Conservation (phyloP, 2,888 invertebrate species). For the Tipula confusa region DNA sequence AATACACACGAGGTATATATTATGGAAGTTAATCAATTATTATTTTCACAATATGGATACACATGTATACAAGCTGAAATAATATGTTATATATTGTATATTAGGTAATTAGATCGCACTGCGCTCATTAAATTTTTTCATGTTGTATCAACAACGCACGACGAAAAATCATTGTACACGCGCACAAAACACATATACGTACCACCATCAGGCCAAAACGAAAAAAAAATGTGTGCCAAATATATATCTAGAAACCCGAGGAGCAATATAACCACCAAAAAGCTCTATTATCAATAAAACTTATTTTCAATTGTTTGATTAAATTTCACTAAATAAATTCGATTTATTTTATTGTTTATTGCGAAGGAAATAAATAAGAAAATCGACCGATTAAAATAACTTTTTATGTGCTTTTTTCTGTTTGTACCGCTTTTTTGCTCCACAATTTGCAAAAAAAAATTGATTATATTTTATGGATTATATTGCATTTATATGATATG, state of each 20-base stretch:
- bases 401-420: neutral
- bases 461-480: neutral
- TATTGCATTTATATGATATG: neutral
- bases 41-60: neutral
- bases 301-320: constrained; percentile 12
- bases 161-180: too few relatives aligned
- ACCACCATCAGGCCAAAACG: too few relatives aligned
- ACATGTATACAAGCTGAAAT: neutral
- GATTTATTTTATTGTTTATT: neutral
- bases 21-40: neutral
- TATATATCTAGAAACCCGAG: neutral
- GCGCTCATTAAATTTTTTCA: neutral
- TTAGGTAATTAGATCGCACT: neutral
- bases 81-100: neutral
- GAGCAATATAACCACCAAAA: neutral
- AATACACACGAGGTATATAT: neutral
- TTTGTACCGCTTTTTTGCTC: neutral
- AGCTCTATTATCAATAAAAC: neutral
- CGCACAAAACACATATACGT: too few relatives aligned
- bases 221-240: neutral
- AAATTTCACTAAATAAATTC: neutral
- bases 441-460: neutral
- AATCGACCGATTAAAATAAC: neutral
- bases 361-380: neutral
- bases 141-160: neutral